A percentile compares a stretch with the other conserved stretches of the same genome.
phyloP scores from a whole-genome alignment of 2,888 invertebrate species.

The Euplexia lucipara region DNA sequence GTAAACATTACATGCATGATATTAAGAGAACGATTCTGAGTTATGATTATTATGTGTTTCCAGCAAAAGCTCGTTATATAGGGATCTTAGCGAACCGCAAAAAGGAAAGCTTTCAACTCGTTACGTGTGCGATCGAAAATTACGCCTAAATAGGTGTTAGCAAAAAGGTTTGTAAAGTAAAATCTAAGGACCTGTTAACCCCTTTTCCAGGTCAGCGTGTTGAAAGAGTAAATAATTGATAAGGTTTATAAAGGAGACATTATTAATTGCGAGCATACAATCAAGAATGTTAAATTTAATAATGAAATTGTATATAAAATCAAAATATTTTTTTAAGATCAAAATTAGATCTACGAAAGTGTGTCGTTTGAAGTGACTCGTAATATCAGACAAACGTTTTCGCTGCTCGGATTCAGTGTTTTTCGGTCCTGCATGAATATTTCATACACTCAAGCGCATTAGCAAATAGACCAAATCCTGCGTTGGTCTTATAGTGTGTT shows the following conservation, averaged over 20 bases:
- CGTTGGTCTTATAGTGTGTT: slow-evolving; percentile 21
- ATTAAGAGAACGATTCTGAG: slow-evolving; percentile 45
- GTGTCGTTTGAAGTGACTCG: neutral
- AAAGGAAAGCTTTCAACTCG: slow-evolving; percentile 37
- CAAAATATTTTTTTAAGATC: no score
- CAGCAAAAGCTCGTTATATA: slow-evolving; percentile 29
- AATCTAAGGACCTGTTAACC: slow-evolving; percentile 43
- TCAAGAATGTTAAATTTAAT: no score
- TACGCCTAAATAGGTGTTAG: slow-evolving; percentile 35
- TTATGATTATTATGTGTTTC: slow-evolving; percentile 51
- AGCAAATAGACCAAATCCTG: slow-evolving; percentile 53
- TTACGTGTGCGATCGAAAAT: slow-evolving; percentile 44
- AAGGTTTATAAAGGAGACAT: slow-evolving; percentile 1
- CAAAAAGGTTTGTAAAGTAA: slow-evolving; percentile 54
- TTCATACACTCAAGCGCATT: slow-evolving; percentile 59
- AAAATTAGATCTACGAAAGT: neutral
- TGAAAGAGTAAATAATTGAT: slow-evolving; percentile 4
- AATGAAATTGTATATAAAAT: no score
- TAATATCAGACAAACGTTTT: slow-evolving; percentile 48
- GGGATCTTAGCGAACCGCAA: slow-evolving; percentile 23
- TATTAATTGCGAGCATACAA: neutral
- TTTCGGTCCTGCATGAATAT: slow-evolving; percentile 57
- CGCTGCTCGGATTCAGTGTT: slow-evolving; percentile 41
- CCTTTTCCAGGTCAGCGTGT: slow-evolving; percentile 24
- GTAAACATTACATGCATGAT: slow-evolving; percentile 49